Conservation (phyloP, 2,113 vertebrate genomes). For the Colaptes auratus region DNA sequence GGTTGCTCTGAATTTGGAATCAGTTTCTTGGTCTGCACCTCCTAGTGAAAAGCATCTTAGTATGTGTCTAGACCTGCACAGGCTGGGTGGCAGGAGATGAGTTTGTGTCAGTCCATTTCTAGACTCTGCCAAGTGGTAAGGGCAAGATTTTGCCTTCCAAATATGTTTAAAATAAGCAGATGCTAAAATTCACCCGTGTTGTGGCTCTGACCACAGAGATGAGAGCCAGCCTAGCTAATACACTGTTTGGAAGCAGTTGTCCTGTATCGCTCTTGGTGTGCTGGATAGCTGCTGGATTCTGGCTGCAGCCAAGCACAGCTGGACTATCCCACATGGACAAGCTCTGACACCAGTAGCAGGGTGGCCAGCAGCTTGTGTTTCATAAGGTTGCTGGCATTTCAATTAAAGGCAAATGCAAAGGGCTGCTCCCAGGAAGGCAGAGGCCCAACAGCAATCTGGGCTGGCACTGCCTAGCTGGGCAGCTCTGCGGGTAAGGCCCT, state of each 20-base stretch:
- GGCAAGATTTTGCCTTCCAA: conserved; percentile 20
- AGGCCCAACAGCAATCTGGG: fast-evolving
- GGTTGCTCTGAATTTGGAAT: background rate
- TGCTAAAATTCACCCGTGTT: conserved; percentile 19
- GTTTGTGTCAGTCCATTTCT: background rate
- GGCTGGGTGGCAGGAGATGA: background rate
- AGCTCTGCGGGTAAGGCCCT: background rate
- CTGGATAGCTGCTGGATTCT: background rate
- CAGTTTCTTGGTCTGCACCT: background rate
- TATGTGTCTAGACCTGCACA: background rate
- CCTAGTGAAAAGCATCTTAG: background rate
- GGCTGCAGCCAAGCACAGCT: conserved; percentile 16
- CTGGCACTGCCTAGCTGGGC: background rate
- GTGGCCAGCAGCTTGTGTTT: background rate
- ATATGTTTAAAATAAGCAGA: conserved; percentile 33
- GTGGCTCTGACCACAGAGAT: conserved; percentile 29
- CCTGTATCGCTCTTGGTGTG: background rate
- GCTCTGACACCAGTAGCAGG: conserved; percentile 15
- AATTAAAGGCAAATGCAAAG: background rate
- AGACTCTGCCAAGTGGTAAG: background rate
- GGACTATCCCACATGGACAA: background rate
- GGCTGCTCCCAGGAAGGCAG: background rate
- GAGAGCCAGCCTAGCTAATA: conserved; percentile 17
- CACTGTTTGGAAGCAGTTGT: conserved; percentile 29
- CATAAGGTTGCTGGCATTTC: background rate